A percentile compares a stretch with the other conserved stretches of the same genome.
Conservation (phyloP, 2,797 vertebrate genomes). For the Nyctibius grandis region DNA sequence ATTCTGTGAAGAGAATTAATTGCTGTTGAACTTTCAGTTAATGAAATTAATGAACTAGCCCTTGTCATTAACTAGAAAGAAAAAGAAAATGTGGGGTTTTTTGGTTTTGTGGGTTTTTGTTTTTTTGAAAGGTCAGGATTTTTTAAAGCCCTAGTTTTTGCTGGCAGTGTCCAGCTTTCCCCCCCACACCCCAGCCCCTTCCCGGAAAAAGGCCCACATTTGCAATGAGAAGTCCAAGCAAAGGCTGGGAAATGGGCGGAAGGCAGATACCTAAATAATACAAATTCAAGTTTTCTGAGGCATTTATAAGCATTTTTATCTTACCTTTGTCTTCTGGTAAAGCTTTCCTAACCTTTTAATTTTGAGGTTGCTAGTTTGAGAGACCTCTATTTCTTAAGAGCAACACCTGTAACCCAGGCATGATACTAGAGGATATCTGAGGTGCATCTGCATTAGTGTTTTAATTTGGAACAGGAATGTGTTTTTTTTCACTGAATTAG, state of each 20-base stretch:
- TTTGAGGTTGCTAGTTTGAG: neutral
- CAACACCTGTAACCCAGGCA: neutral
- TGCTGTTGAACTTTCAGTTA: neutral
- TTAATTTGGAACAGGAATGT: neutral
- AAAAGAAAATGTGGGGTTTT: neutral
- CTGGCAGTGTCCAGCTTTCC: neutral
- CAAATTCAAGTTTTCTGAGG: neutral
- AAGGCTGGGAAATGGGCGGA: neutral
- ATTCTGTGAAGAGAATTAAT: neutral
- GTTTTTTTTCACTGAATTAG: neutral
- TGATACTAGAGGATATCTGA: neutral
- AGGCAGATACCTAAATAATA: neutral
- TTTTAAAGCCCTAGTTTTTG: neutral
- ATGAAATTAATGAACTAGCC: neutral
- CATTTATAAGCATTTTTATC: neutral
- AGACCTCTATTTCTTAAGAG: neutral
- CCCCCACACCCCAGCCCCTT: no score
- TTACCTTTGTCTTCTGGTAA: neutral
- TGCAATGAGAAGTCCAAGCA: neutral
- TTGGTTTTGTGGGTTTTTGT: no score
- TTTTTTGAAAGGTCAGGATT: neutral
- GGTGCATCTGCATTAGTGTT: neutral
- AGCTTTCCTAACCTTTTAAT: neutral
- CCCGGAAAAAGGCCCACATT: fast-evolving
- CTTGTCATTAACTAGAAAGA: neutral